phyloP scores from a whole-genome alignment of 2,888 invertebrate species.

The Aspidapion aeneum region DNA sequence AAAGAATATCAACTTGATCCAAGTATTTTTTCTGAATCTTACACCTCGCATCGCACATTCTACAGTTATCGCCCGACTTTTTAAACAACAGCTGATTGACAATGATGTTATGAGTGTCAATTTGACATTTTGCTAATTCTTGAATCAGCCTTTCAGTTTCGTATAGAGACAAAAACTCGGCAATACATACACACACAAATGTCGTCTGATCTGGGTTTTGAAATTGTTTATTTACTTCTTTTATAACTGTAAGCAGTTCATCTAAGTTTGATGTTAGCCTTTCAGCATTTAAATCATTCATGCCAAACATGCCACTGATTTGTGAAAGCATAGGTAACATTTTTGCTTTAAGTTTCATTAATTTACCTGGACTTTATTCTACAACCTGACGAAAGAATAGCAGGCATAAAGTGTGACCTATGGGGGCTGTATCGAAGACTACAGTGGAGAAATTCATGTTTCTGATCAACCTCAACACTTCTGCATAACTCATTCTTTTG shows the following conservation, averaged over 20 bases:
- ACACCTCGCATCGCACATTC: conserved; percentile 84
- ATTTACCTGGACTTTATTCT: conserved; percentile 93
- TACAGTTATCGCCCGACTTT: conserved; percentile 69
- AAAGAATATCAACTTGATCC: conserved; percentile 95
- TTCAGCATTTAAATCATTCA: conserved; percentile 87
- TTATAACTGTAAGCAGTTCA: conserved; percentile 89
- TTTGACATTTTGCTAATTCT: conserved; percentile 90
- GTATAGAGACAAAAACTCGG: conserved; percentile 97
- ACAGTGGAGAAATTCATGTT: conserved; percentile 99
- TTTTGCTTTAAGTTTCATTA: conserved; percentile 88
- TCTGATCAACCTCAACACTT: conserved; percentile 96
- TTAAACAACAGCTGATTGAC: conserved; percentile 92
- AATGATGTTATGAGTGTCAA: conserved; percentile 97
- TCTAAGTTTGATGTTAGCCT: conserved; percentile 90
- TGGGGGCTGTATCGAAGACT: conserved; percentile 99
- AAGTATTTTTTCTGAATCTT: conserved; percentile 94
- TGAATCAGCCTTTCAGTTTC: conserved; percentile 98
- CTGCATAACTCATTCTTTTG: conserved; percentile 99
- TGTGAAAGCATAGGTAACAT: conserved; percentile 65
- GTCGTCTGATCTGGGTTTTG: conserved; percentile 97
- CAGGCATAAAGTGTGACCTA: conserved; percentile 94
- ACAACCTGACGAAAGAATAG: conserved; percentile 97
- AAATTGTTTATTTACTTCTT: conserved; percentile 96
- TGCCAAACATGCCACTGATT: conserved; percentile 80
- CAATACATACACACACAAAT: conserved; percentile 99